These are phyloP conservation scores for Caenorhabditis japonica DNA, from an alignment of 2,888 invertebrate species.

Conservation along the genomic window DNA sequence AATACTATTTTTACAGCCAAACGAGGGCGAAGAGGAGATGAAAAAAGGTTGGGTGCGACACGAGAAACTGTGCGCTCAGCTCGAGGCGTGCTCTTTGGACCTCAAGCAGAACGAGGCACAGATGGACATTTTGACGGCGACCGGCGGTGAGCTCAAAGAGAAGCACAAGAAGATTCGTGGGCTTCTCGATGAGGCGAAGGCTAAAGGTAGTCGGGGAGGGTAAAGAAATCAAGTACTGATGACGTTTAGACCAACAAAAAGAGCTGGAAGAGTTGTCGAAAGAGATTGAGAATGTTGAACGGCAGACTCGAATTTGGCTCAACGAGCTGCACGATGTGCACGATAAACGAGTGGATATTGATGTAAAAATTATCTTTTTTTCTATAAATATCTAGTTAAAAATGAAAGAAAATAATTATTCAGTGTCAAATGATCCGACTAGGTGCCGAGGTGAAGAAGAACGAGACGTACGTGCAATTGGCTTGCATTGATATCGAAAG, in stretches of 20 bases:
- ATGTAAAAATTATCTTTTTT: slow-evolving; percentile 57
- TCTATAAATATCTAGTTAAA: background rate
- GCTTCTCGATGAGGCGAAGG: slow-evolving; percentile 56
- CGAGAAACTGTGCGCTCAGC: slow-evolving; percentile 55
- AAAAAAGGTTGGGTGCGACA: slow-evolving; percentile 58
- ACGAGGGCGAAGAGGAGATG: slow-evolving; percentile 58
- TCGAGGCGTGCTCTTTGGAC: slow-evolving; percentile 56
- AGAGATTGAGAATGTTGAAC: slow-evolving; percentile 60
- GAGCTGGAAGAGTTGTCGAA: slow-evolving; percentile 54
- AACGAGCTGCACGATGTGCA: slow-evolving; percentile 74
- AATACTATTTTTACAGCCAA: slow-evolving; percentile 32
- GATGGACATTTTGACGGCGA: slow-evolving; percentile 72
- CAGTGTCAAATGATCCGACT: slow-evolving; percentile 72
- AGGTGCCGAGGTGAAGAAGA: slow-evolving; percentile 70
- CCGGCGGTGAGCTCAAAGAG: slow-evolving; percentile 66
- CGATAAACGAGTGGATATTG: slow-evolving; percentile 69
- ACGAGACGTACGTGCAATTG: slow-evolving; percentile 72
- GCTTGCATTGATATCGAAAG: slow-evolving; percentile 73
- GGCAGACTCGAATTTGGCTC: slow-evolving; percentile 72
- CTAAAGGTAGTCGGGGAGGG: slow-evolving; percentile 24
- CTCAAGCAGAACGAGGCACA: slow-evolving; percentile 70
- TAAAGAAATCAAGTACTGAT: background rate
- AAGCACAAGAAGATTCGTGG: slow-evolving; percentile 68
- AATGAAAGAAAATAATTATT: slow-evolving; percentile 17
- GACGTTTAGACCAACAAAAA: slow-evolving; percentile 34